Evolutionary conservation across 2,797 vertebrate genomes (phyloP), one percentile per base, ranked within the genome.

Genomic region (Garrulus glandarius): DNA sequence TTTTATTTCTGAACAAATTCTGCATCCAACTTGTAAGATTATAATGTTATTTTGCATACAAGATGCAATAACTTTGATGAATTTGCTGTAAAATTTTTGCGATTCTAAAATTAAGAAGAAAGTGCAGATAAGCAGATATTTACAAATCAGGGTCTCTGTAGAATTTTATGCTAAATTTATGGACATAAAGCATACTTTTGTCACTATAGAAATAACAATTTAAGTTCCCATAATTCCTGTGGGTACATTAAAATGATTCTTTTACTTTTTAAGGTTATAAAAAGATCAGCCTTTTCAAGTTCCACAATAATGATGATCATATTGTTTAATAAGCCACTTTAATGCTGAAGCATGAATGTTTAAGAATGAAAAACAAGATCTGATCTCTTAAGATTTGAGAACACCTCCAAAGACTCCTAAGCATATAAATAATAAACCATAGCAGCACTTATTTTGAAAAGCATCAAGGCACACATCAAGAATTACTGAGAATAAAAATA

Each of bases 301-400:
- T 85, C 30, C 72, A 57, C 68, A 55, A 16, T 75, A 93, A 85
- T 71, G 78, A 83, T 57, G 22, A 43, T 67, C 32, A 27, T 87
- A n/a, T 68, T 77, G 49, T 89, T 94, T 95, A 95, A 80, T 83
- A 89, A 93, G 56, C 24, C 53, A 80, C 43, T 91, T 74, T 83
- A 83, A 46, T 87, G 60, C 78, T 87, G 79, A 85, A 64, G 34
- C 79, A 49, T 67, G 71, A 70, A 56, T 67, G 70, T 72, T 89
- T 82, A 63, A 91, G 71, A 95, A 95, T 53, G 59, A 77, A 57
- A 92, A 95, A 74, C 57, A 89, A 80, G 61, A 77, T 72, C 2
- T 6, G 22, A 71, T 82, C 67, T 89, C 64, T 56, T 67, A 91
- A 80, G n/a, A 52, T 60, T 92, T 83, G 50, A 77, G 47, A 83